Evolutionary conservation across 2,888 invertebrate genomes (phyloP), one percentile per base, ranked within the genome.

Genomic region (Iselma pallidipennis): DNA sequence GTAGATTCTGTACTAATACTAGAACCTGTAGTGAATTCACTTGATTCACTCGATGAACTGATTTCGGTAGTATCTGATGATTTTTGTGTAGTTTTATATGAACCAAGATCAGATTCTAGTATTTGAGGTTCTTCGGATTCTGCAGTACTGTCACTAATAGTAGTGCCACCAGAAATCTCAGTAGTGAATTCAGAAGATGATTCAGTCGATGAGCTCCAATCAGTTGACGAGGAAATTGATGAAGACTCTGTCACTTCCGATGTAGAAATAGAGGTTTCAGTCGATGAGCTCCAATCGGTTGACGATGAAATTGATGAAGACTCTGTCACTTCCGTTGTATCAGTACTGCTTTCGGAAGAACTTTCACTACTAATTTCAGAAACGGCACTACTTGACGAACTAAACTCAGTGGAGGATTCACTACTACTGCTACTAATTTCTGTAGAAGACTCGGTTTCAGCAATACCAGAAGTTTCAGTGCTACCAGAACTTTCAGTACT

Each of bases 261-360:
- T 37, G 25, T 29, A n/a, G 23, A 56, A n/a, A 50, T 55, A 21
- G 58, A 68, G 16, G 59, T 63, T 52, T 62, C 54, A 59, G 26
- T 49, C 45, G 57, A 16, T 16, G 52, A 49, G 26, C 37, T 54
- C 7, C 16, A 45, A 55, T 61, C 64, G 14, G 57, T 63, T 23
- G 65, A 54, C 7, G 21, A 26, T 50, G 50, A 23, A 14, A 14
- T 19, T n/a, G 58, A 52, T 19, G 58, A 48, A 6, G 49, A 48
- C n/a, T n/a, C n/a, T n/a, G 25, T 42, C 10, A 26, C 45, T 10
- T 57, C 59, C 25, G 49, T 52, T n/a, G 25, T 61, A 57, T 62
- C 67, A 19, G 59, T 57, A 51, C 69, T 66, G 26, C 63, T 66
- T 57, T 71, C 73, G 5, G 70, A 71, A 26, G 71, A 63, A 10